phyloP scores from a whole-genome alignment of 1,140 invertebrate genomes.

The Diuraphis noxia region DNA sequence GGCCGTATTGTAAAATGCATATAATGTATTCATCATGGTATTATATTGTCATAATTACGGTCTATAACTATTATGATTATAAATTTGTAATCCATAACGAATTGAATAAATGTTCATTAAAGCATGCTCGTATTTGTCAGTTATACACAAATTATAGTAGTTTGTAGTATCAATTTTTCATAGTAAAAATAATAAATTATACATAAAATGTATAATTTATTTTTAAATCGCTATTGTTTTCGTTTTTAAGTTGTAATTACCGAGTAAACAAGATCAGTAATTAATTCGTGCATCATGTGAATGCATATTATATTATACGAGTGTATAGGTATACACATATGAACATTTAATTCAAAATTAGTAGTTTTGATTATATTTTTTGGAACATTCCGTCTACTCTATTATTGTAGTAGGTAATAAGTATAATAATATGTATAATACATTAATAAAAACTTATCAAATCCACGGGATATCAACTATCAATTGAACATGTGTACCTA shows the following conservation, averaged over 20 bases:
- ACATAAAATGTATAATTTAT: background rate
- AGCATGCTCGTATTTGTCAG: background rate
- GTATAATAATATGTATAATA: background rate
- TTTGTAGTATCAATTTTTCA: background rate
- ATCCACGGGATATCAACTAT: background rate
- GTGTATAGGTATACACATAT: background rate
- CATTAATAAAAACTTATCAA: background rate
- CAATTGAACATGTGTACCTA: background rate
- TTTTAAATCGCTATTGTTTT: background rate
- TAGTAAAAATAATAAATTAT: background rate
- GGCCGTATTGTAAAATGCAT: background rate
- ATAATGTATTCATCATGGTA: background rate
- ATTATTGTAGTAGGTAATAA: background rate
- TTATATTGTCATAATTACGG: background rate
- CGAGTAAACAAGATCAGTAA: background rate
- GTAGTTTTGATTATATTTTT: background rate
- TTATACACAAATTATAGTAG: background rate
- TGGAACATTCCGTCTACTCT: background rate
- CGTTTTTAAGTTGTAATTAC: background rate
- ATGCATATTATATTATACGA: background rate
- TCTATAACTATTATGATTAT: background rate
- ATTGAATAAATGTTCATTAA: background rate
- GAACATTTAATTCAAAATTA: background rate
- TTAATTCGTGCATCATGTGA: background rate
- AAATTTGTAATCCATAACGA: background rate